Percentiles rank a stretch among this genome's conserved stretches.
These are phyloP conservation scores for Pollicipes pollicipes DNA, from an alignment of 1,140 invertebrate species.

Conservation along the genomic window DNA sequence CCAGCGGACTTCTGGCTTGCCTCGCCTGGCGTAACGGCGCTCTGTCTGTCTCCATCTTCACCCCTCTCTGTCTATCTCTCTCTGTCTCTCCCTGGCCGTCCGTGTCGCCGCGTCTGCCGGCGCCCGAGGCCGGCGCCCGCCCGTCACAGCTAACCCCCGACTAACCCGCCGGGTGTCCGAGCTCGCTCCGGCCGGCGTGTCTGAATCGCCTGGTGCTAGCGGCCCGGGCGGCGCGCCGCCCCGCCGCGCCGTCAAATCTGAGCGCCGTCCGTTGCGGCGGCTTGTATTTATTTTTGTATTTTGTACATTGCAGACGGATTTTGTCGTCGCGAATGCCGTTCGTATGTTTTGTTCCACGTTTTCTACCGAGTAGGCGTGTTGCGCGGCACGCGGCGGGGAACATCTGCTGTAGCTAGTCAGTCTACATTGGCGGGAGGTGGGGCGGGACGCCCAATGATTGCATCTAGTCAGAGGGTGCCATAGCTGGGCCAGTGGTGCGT, in stretches of 20 bases:
- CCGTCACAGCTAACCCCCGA: background rate
- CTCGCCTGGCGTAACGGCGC: too few species aligned
- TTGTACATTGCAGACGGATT: background rate
- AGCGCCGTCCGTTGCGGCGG: background rate
- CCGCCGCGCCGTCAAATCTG: background rate
- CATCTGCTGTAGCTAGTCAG: background rate
- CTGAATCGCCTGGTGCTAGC: background rate
- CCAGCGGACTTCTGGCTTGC: too few species aligned
- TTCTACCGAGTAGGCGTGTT: background rate
- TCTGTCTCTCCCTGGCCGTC: too few species aligned
- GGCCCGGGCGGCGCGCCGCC: too few species aligned
- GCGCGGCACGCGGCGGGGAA: background rate
- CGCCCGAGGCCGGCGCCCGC: too few species aligned
- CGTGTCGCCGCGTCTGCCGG: background rate
- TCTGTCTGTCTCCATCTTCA: too few species aligned
- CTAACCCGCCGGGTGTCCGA: background rate
- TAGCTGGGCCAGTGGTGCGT: background rate
- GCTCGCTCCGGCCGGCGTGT: background rate
- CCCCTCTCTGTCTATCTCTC: too few species aligned
- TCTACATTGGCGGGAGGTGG: background rate
- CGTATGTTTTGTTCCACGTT: conserved; percentile 1
- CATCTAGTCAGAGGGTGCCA: background rate
- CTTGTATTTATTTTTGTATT: conserved; percentile 1
- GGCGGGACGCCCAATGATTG: background rate
- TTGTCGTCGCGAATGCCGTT: background rate